These are phyloP conservation scores for Cynocephalus volans DNA, from an alignment of 2,113 vertebrate genomes.

Conservation along the genomic window DNA sequence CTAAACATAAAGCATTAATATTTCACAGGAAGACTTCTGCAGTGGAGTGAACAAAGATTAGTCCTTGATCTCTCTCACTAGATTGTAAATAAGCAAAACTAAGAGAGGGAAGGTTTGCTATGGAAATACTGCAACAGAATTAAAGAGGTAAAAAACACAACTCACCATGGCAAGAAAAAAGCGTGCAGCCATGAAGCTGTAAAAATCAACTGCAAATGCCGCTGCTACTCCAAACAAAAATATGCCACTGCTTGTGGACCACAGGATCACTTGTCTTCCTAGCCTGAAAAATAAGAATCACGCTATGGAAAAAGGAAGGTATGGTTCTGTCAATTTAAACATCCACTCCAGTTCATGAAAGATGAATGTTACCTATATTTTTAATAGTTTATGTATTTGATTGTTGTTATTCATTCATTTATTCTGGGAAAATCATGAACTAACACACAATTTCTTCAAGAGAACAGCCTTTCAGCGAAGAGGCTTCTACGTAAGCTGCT, in stretches of 20 bases:
- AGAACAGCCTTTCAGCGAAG: neutral
- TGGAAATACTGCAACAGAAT: neutral
- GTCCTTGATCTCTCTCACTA: neutral
- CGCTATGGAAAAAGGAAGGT: neutral
- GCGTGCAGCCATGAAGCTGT: constrained; percentile 91
- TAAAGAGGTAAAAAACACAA: constrained; percentile 40
- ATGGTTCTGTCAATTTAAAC: neutral
- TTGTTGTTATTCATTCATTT: neutral
- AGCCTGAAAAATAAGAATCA: constrained; percentile 88
- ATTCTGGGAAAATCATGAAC: neutral
- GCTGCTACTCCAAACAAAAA: constrained; percentile 92
- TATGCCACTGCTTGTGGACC: constrained; percentile 92
- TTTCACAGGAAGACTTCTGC: neutral
- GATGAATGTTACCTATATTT: neutral
- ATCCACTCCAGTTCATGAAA: neutral
- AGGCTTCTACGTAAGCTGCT: neutral
- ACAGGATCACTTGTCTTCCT: constrained; percentile 93
- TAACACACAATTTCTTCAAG: neutral
- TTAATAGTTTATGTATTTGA: neutral
- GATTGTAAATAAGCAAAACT: constrained; percentile 48
- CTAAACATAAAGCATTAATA: neutral
- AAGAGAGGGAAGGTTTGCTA: neutral
- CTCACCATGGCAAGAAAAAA: constrained; percentile 97
- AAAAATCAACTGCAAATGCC: constrained; percentile 94
- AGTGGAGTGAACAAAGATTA: neutral